phyloP scores from a whole-genome alignment of 2,113 vertebrate genomes.

The Willisornis vidua region DNA sequence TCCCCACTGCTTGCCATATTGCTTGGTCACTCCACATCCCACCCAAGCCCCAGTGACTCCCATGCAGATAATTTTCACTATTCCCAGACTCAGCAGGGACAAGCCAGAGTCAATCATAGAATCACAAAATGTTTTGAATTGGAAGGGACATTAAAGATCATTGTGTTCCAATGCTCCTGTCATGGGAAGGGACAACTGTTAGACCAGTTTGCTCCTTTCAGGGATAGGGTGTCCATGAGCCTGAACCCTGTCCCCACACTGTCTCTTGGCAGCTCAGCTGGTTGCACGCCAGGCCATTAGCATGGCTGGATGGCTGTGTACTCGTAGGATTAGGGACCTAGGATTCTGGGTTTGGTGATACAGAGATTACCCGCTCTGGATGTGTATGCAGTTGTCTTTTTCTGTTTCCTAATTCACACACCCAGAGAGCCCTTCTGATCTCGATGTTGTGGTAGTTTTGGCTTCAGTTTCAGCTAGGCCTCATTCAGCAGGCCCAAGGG shows the following conservation, averaged over 20 bases:
- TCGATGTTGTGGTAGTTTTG: background rate
- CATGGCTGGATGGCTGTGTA: accelerated
- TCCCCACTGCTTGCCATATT: accelerated
- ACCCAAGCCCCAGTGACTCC: accelerated
- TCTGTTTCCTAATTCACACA: accelerated
- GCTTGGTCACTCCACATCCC: too few relatives aligned
- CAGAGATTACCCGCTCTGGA: background rate
- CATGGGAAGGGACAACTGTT: background rate
- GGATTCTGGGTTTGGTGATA: background rate
- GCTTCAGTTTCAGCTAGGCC: too few relatives aligned
- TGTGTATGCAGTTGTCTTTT: background rate
- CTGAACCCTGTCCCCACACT: accelerated
- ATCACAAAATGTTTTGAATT: background rate
- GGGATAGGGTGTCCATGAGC: too few relatives aligned
- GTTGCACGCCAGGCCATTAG: accelerated
- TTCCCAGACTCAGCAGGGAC: background rate
- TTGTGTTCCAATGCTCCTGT: background rate
- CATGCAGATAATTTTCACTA: background rate
- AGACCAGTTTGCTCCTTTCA: background rate
- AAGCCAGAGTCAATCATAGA: background rate
- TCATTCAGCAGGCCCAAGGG: too few relatives aligned
- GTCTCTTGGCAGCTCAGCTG: background rate
- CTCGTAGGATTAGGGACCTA: background rate
- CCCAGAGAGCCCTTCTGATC: background rate
- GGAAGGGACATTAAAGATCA: background rate